These are phyloP conservation scores for Alethe castanea DNA, from an alignment of 2,113 vertebrate species.

Conservation along the genomic window DNA sequence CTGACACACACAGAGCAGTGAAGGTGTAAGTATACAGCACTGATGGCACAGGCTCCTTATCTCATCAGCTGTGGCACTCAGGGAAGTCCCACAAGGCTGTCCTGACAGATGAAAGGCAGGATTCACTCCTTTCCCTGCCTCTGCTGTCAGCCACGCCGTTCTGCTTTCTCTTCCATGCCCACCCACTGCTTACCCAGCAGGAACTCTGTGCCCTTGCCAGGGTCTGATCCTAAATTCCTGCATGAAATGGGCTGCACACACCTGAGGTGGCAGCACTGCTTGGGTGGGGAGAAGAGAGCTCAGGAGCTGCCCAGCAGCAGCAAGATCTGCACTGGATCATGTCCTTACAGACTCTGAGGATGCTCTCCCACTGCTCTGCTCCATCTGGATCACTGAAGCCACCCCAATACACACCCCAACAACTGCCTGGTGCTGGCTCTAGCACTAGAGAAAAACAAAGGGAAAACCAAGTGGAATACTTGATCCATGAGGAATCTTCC, in stretches of 20 bases:
- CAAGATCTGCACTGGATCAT: background rate
- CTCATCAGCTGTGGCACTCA: background rate
- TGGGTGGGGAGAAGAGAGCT: background rate
- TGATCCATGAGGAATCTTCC: background rate
- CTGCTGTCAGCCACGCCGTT: rapidly evolving
- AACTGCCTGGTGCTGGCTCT: background rate
- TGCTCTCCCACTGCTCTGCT: background rate
- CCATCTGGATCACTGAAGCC: background rate
- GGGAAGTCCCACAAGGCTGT: background rate
- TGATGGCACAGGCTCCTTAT: background rate
- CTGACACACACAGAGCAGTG: background rate
- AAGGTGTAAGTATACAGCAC: rapidly evolving
- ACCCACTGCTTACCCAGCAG: background rate
- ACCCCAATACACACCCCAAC: background rate
- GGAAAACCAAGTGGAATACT: background rate
- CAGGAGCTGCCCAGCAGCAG: background rate
- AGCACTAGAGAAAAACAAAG: background rate
- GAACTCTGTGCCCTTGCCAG: background rate
- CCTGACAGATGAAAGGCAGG: background rate
- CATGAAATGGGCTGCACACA: background rate
- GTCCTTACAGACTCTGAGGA: background rate
- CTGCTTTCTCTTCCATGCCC: background rate
- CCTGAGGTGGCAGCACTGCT: background rate
- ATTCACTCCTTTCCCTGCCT: background rate
- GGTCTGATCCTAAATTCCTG: background rate